These are phyloP conservation scores for Trichechus manatus DNA, from an alignment of 2,113 vertebrate genomes.

Conservation along the genomic window DNA sequence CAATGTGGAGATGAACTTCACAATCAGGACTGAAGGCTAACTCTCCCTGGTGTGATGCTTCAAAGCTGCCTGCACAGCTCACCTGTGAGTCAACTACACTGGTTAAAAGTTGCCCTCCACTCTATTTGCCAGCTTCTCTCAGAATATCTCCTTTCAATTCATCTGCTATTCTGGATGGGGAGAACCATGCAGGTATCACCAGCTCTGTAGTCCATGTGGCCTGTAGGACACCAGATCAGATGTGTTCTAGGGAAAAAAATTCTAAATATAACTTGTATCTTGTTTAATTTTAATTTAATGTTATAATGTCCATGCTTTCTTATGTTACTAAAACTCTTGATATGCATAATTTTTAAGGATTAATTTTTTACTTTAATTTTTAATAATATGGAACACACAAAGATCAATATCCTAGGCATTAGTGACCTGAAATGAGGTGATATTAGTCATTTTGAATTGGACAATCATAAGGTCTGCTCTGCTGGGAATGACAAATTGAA, in stretches of 20 bases:
- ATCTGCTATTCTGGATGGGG: neutral
- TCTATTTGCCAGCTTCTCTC: neutral
- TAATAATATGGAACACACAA: too few relatives aligned
- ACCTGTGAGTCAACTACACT: neutral
- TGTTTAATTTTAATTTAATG: conserved; percentile 3
- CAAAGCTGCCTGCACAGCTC: neutral
- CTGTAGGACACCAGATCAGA: neutral
- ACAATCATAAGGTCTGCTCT: too few relatives aligned
- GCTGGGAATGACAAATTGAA: too few relatives aligned
- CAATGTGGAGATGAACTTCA: rapidly evolving
- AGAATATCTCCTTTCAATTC: neutral
- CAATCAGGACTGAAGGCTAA: neutral
- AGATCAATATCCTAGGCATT: too few relatives aligned
- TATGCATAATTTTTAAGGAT: neutral
- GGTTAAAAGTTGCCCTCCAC: neutral
- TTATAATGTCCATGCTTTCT: neutral
- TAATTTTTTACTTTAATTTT: neutral
- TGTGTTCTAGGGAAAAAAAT: neutral
- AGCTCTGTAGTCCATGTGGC: neutral
- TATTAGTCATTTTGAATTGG: too few relatives aligned
- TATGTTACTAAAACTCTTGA: neutral
- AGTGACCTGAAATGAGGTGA: too few relatives aligned
- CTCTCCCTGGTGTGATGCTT: neutral
- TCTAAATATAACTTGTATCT: neutral
- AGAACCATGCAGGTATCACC: neutral